Percentiles rank a stretch among this genome's conserved stretches.
phyloP scores from a whole-genome alignment of 2,888 invertebrate genomes.

The Drosophila rubida region DNA sequence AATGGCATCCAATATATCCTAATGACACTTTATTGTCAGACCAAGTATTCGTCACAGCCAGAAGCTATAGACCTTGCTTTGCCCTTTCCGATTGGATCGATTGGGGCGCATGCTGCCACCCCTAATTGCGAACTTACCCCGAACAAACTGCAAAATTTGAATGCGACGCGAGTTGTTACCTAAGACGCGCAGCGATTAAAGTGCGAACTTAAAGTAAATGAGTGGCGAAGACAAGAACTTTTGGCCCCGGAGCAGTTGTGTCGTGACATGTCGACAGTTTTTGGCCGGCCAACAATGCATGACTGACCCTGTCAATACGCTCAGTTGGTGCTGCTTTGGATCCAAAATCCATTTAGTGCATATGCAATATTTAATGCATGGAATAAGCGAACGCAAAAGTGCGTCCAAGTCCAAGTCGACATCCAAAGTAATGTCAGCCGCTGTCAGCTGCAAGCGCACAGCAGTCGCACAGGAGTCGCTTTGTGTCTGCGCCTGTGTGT shows the following conservation, averaged over 20 bases:
- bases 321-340: slow-evolving; percentile 3
- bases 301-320: slow-evolving; percentile 76
- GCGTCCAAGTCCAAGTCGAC: slow-evolving; percentile 65
- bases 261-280: slow-evolving; percentile 67
- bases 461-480: not conserved
- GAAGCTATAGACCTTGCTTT: slow-evolving; percentile 27
- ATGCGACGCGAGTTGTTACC: slow-evolving; percentile 19
- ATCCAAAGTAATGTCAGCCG: slow-evolving; percentile 66
- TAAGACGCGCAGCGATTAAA: slow-evolving; percentile 24
- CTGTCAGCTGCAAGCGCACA: slow-evolving; percentile 45
- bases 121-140: slow-evolving; percentile 43
- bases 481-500: not conserved
- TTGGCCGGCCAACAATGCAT: slow-evolving; percentile 80
- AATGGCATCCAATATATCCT: slow-evolving; percentile 65
- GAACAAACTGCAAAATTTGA: slow-evolving; percentile 22
- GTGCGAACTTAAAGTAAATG: not conserved
- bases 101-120: slow-evolving; percentile 43
- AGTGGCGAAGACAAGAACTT: not conserved
- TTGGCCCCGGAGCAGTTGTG: slow-evolving; percentile 21
- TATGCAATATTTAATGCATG: slow-evolving; percentile 78
- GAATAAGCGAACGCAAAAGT: slow-evolving; percentile 57
- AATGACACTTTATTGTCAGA: slow-evolving; percentile 67
- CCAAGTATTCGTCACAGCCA: slow-evolving; percentile 75
- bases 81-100: slow-evolving; percentile 35
- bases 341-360: slow-evolving; percentile 68